Evolutionary conservation across 2,797 vertebrate genomes (phyloP).

Genomic region (Lepidocolaptes lacrymiger): DNA sequence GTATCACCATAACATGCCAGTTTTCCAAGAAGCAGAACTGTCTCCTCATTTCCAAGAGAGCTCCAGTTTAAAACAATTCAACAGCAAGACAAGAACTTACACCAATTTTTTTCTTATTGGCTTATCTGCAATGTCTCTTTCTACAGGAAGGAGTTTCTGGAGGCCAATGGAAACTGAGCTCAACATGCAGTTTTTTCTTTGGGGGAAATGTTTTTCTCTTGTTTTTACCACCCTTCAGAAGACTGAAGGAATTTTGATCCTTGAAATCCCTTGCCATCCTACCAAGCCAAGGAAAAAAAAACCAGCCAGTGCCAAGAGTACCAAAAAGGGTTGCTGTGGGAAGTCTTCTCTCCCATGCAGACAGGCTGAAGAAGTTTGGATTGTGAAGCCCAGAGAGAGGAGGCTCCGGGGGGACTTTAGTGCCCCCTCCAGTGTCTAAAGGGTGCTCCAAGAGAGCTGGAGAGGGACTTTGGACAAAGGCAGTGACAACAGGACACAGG

Average conservation of each 20-base stretch:
- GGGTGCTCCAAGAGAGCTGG: background rate
- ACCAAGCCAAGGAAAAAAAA: background rate
- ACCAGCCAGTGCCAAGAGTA: background rate
- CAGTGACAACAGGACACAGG: background rate
- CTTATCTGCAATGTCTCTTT: background rate
- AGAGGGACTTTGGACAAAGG: background rate
- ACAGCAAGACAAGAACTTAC: background rate
- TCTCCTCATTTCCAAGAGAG: background rate
- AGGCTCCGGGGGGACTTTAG: background rate
- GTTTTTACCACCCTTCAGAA: background rate
- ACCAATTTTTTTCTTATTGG: background rate
- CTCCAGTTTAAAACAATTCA: background rate
- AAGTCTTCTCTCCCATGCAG: background rate
- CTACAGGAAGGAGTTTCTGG: background rate
- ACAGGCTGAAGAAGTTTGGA: background rate
- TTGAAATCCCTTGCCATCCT: background rate
- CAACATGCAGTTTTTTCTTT: background rate
- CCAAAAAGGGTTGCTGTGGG: background rate
- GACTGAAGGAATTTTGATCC: background rate
- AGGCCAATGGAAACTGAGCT: background rate
- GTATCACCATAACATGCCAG: background rate
- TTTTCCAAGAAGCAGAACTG: background rate
- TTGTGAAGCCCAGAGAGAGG: background rate
- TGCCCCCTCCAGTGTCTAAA: background rate
- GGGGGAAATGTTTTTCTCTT: background rate